phyloP scores from a whole-genome alignment of 2,797 vertebrate species.

The Onychomys leucogaster region DNA sequence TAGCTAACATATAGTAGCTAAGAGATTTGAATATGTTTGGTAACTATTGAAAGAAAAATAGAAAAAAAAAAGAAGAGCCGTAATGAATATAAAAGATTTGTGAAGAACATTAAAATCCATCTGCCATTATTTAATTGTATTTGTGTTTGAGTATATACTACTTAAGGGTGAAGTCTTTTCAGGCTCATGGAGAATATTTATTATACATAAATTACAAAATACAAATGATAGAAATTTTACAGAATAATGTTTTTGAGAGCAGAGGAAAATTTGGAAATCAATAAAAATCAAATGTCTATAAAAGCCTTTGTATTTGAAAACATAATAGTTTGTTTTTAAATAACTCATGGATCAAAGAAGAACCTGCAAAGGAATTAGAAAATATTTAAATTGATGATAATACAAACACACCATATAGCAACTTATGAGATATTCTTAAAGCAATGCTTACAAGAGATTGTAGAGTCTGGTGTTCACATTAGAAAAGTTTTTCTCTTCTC shows the following conservation, averaged over 20 bases:
- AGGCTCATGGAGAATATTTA: not conserved
- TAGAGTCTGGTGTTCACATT: not conserved
- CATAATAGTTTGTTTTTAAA: not conserved
- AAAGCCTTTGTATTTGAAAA: not conserved
- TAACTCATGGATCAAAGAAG: not conserved
- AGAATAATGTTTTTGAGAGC: not conserved
- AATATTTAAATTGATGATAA: constrained; percentile 2
- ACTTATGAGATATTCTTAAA: not conserved
- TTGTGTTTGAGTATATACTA: not conserved
- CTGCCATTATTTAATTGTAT: not conserved
- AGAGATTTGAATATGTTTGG: not conserved
- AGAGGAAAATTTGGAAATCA: constrained; percentile 2
- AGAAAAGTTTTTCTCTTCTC: not conserved
- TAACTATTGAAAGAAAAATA: not conserved
- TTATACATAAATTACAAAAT: not conserved
- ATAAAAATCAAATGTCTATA: not conserved
- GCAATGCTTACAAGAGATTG: not conserved
- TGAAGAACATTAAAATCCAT: not conserved
- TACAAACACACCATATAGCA: not conserved
- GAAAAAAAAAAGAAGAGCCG: not conserved
- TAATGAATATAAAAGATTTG: not conserved
- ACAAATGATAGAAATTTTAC: not conserved
- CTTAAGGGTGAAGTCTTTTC: not conserved
- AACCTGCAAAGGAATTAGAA: constrained; percentile 29
- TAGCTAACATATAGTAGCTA: not conserved